Evolutionary conservation across 2,888 invertebrate species (phyloP).

Genomic region (Cyaniris semiargus): DNA sequence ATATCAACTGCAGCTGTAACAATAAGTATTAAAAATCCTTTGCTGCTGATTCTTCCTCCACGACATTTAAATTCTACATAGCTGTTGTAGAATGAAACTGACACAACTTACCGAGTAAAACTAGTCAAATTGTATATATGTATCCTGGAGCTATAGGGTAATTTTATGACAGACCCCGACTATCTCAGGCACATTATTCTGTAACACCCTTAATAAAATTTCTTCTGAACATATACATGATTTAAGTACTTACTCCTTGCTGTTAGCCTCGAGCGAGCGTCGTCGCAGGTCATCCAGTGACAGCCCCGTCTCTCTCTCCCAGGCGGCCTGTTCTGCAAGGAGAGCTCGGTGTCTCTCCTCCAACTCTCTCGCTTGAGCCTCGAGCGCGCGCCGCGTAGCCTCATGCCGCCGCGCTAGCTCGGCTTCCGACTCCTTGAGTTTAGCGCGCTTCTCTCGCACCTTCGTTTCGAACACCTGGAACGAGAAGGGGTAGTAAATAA

Average conservation of each 20-base stretch:
- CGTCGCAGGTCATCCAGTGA: constrained; percentile 94
- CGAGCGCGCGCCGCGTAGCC: constrained; percentile 85
- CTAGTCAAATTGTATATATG: no score
- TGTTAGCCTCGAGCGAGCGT: constrained; percentile 92
- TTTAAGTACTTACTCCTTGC: constrained; percentile 86
- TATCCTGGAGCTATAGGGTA: no score
- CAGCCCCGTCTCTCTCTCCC: constrained; percentile 95
- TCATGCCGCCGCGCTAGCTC: constrained; percentile 96
- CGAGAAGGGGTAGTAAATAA: background rate
- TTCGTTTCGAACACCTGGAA: constrained; percentile 96
- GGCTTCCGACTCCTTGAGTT: constrained; percentile 96
- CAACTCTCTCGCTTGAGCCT: constrained; percentile 94
- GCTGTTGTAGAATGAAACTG: no score
- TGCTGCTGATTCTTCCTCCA: no score
- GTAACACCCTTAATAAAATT: no score
- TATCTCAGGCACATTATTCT: no score
- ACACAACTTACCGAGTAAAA: no score
- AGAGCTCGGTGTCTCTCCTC: constrained; percentile 93
- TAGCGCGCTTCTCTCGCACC: constrained; percentile 96
- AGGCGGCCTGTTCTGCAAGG: constrained; percentile 90
- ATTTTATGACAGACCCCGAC: no score
- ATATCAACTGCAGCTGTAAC: no score
- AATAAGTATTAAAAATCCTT: no score
- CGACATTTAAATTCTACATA: no score
- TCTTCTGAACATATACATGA: no score